A percentile compares a stretch with the other conserved stretches of the same genome.
phyloP scores from a whole-genome alignment of 2,888 invertebrate genomes.

The Mayetiola destructor region DNA sequence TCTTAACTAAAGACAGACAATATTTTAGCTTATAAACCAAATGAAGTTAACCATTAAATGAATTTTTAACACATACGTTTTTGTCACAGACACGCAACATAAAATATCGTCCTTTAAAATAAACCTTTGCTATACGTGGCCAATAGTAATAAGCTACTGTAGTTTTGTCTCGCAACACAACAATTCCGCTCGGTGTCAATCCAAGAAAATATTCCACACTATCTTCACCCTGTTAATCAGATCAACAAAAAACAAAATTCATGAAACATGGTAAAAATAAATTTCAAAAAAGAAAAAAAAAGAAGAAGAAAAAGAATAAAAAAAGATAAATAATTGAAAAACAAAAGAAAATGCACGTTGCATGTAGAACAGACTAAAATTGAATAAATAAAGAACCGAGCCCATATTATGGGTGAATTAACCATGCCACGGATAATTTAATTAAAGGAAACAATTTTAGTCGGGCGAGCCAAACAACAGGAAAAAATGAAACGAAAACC shows the following conservation, averaged over 20 bases:
- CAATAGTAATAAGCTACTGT: constrained; percentile 97
- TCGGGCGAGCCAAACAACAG: no score
- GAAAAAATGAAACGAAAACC: no score
- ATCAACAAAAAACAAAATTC: constrained; percentile 17
- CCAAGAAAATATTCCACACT: constrained; percentile 93
- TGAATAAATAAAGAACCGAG: no score
- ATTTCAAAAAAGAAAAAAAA: background rate
- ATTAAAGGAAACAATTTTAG: no score
- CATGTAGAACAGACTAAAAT: background rate
- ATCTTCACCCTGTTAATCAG: constrained; percentile 67
- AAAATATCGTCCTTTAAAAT: constrained; percentile 91
- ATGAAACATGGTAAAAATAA: constrained; percentile 7
- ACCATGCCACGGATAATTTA: no score
- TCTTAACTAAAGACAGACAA: background rate
- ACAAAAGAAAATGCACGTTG: background rate
- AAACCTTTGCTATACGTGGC: constrained; percentile 93
- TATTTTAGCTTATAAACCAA: background rate
- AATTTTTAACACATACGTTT: constrained; percentile 54
- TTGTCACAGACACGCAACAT: constrained; percentile 92
- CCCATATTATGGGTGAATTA: no score
- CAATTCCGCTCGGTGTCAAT: constrained; percentile 87
- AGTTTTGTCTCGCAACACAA: constrained; percentile 85
- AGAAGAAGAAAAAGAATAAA: background rate
- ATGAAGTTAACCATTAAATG: background rate
- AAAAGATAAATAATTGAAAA: background rate